Evolutionary conservation across 37 sponge, comb jelly and placozoan species (phyloP).

Genomic region (Aplysina aerophoba): DNA sequence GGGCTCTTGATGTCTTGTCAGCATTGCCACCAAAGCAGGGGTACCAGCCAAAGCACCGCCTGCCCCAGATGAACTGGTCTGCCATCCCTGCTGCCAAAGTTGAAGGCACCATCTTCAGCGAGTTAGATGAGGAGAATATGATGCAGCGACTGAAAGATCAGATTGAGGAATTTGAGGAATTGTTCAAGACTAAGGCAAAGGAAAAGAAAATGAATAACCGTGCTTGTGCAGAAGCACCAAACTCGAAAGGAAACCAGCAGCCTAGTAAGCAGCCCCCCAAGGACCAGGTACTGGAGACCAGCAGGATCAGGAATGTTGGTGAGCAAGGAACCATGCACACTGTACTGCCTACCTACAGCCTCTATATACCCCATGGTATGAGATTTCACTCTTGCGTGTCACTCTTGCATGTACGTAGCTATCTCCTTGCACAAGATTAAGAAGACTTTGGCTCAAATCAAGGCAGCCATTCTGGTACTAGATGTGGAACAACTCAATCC

Average conservation of each 20-base stretch:
- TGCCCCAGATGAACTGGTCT: conserved; percentile 81
- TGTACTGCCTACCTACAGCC: too few relatives aligned
- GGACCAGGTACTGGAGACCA: conserved; percentile 67
- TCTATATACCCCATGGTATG: too few relatives aligned
- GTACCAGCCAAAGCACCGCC: conserved; percentile 72
- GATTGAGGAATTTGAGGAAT: conserved; percentile 71
- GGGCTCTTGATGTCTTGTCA: not conserved
- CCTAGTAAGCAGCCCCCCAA: not conserved
- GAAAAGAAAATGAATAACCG: conserved; percentile 11
- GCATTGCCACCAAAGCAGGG: conserved; percentile 44
- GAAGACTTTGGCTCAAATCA: not conserved
- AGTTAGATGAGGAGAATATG: conserved; percentile 73
- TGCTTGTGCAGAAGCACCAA: not conserved
- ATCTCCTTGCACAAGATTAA: conserved; percentile 21
- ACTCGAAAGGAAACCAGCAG: too few relatives aligned
- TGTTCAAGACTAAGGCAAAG: conserved; percentile 72
- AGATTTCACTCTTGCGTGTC: too few relatives aligned
- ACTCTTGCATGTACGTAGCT: not conserved
- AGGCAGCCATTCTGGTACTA: conserved; percentile 42
- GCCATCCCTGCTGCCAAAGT: conserved; percentile 67
- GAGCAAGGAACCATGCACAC: not conserved
- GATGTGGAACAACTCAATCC: conserved; percentile 56
- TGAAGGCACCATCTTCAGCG: conserved; percentile 70
- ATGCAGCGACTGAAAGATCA: conserved; percentile 44
- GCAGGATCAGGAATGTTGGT: conserved; percentile 78